Base-by-base conservation (phyloP, 2,113 vertebrate species). In the Ceyx margarethae region DNA sequence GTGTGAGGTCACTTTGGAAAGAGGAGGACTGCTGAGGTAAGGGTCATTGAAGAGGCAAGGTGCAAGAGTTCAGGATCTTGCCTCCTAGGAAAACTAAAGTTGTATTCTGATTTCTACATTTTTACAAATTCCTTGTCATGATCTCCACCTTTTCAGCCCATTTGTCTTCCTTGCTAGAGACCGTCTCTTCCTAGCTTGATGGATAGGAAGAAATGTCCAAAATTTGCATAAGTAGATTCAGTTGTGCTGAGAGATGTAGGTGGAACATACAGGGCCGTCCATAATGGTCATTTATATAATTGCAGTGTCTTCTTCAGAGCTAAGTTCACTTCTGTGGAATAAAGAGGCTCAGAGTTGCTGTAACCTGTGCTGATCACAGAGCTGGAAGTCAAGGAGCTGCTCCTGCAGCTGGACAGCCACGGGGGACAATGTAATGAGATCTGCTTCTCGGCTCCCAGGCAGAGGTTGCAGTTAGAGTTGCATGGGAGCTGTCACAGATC, bases 31-130 rank as follows among this genome's bases (percentile, higher is more conserved):
- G 95, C 66, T 90, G 90, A 97, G 71, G 79, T 96, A 96, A 96
- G 96, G 97, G 98, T 98, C 97, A 98, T 50, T 87, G 89, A 97
- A 96, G 87, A 98, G 98, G 96, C 98, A 98, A 94, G 96, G 95
- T 97, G 97, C 97, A 98, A 97, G 98, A 98, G 98, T 98, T 98
- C 97, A 98, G 74, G 76, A 87, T 87, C 82, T 78, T 81, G 73
- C 53, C 91, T 94, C 21, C 86, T 96, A 81, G 79, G 62, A 95
- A 94, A 85, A 92, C 17, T 33, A 9, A 91, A 75, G 60, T 79
- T 94, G 62, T 62, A 85, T 69, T 88, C 77, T 35, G 20, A 60
- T 95, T 93, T 89, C 45, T 91, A 87, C 29, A 67, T 72, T 84
- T 95, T 84, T 80, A 72, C 29, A 76, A 92, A 85, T 88, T 91